Evolutionary conservation across 1,140 invertebrate genomes (phyloP).

Genomic region (Octopus sinensis): DNA sequence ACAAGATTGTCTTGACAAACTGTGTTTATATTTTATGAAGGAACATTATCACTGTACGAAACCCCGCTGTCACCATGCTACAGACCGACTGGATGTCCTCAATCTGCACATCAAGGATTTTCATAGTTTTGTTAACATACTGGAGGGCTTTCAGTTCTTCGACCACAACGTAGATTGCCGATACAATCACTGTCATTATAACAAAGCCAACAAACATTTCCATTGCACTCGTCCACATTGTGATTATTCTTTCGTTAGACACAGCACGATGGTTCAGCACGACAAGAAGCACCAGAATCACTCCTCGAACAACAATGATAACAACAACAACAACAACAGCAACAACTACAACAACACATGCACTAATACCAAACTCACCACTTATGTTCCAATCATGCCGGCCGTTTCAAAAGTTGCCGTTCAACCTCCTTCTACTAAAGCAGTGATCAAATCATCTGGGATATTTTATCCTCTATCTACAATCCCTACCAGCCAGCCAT

Average conservation of each 20-base stretch:
- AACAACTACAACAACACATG: too few species aligned
- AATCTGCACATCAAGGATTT: constrained; percentile 76
- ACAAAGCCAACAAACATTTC: constrained; percentile 72
- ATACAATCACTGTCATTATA: constrained; percentile 68
- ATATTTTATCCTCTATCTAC: constrained; percentile 88
- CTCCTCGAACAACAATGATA: too few species aligned
- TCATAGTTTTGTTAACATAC: constrained; percentile 76
- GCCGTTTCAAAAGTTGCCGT: constrained; percentile 17
- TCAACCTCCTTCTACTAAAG: constrained; percentile 26
- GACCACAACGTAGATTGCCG: constrained; percentile 76
- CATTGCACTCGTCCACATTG: constrained; percentile 73
- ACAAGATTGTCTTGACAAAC: constrained; percentile 64
- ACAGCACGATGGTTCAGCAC: constrained; percentile 70
- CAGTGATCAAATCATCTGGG: constrained; percentile 84
- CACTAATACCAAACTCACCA: neutral
- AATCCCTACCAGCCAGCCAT: constrained; percentile 52
- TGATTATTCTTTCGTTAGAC: constrained; percentile 72
- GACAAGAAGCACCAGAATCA: constrained; percentile 61
- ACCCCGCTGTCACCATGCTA: constrained; percentile 72
- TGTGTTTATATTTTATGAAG: constrained; percentile 64
- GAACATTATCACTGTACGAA: constrained; percentile 75
- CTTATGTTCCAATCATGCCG: constrained; percentile 32
- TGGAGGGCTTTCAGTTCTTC: constrained; percentile 79
- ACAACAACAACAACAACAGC: too few species aligned
- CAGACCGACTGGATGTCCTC: constrained; percentile 68